phyloP scores from a whole-genome alignment of 2,797 vertebrate species.

The Rhabdomys pumilio region DNA sequence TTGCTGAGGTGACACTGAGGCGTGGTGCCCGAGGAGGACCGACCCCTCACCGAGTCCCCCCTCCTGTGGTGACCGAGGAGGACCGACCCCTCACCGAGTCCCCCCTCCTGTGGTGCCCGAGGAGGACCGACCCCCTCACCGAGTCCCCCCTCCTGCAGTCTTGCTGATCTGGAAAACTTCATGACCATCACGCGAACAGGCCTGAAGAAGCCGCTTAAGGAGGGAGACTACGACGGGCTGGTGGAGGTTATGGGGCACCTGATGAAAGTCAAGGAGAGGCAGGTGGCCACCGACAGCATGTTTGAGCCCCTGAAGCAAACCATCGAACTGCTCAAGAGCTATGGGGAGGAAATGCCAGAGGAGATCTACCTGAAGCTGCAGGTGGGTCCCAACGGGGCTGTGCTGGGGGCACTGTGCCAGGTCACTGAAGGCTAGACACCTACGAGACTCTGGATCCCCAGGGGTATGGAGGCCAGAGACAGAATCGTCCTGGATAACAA shows the following conservation, averaged over 20 bases:
- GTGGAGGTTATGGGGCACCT: constrained; percentile 88
- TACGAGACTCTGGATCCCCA: not conserved
- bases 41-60: rapidly evolving
- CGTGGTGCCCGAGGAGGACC: rapidly evolving
- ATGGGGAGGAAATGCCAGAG: constrained; percentile 88
- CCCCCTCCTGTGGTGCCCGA: rapidly evolving
- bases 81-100: rapidly evolving
- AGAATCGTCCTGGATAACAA: not conserved
- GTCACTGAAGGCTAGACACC: not conserved
- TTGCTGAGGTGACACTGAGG: not conserved
- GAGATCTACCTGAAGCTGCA: constrained; percentile 87
- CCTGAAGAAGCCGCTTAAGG: constrained; percentile 85
- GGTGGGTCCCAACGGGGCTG: not conserved
- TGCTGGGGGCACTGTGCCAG: rapidly evolving
- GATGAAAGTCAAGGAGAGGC: constrained; percentile 88
- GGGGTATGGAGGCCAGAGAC: rapidly evolving
- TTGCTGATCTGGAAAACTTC: constrained; percentile 86
- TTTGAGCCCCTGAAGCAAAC: constrained; percentile 90
- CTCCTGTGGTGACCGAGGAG: not conserved
- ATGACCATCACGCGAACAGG: constrained; percentile 74
- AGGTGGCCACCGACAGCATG: constrained; percentile 83
- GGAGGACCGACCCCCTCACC: rapidly evolving
- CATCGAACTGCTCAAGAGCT: constrained; percentile 87
- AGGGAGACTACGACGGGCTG: constrained; percentile 88
- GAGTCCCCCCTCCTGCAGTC: constrained; percentile 71